Percentiles rank a stretch among this genome's conserved stretches.
These are phyloP conservation scores for Agelas oroides DNA, from an alignment of 37 sponge, comb jelly and placozoan genomes.

Conservation along the genomic window DNA sequence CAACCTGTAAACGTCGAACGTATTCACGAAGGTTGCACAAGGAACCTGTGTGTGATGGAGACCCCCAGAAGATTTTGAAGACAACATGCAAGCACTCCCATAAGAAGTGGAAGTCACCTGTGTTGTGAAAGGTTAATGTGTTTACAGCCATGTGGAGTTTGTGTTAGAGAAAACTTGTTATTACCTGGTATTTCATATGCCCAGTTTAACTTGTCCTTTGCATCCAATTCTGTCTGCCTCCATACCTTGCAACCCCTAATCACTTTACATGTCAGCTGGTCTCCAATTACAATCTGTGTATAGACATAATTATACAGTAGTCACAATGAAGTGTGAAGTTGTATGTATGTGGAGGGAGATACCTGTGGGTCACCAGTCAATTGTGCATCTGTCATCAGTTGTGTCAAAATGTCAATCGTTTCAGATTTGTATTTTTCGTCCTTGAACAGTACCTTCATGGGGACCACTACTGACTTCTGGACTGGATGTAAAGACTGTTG, in stretches of 20 bases:
- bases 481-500: not conserved
- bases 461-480: not conserved
- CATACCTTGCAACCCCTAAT: conserved; percentile 3
- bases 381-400: not conserved
- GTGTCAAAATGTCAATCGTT: conserved; percentile 34
- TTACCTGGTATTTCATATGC: conserved; percentile 49
- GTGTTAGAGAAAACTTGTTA: too few relatives aligned
- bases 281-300: conserved; percentile 28
- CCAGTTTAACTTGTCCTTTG: conserved; percentile 8
- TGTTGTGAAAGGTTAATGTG: not conserved
- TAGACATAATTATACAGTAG: too few relatives aligned
- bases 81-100: conserved; percentile 14
- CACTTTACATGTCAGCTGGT: too few relatives aligned
- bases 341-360: too few relatives aligned
- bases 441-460: conserved; percentile 43
- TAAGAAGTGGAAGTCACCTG: conserved; percentile 27
- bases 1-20: conserved; percentile 7
- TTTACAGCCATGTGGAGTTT: too few relatives aligned
- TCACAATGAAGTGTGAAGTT: too few relatives aligned
- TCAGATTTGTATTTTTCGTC: conserved; percentile 37
- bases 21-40: conserved; percentile 25
- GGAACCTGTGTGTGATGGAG: conserved; percentile 13
- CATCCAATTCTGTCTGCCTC: not conserved
- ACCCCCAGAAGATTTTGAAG: conserved; percentile 15
- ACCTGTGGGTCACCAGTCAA: conserved; percentile 3